Evolutionary conservation across 2,797 vertebrate species (phyloP), one percentile per base, ranked within the genome.

Genomic region (Huso huso): DNA sequence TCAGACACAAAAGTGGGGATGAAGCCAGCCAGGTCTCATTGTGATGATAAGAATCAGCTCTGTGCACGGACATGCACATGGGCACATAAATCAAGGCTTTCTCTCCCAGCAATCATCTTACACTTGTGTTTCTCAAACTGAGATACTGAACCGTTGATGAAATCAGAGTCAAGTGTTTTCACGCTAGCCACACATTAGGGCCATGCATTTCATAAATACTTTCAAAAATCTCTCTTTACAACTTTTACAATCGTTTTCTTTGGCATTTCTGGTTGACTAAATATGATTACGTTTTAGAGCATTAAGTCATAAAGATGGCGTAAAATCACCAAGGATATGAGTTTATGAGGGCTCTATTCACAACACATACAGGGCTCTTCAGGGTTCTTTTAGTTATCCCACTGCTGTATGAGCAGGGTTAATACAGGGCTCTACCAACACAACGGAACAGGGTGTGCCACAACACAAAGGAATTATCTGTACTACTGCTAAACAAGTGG

Each of bases 1-100:
- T 64, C 50, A 74, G 74, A 81, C 77, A 79, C 73, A 73, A 79
- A 80, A 80, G 78, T 70, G 67, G 51, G 67, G 70, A 77, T 61
- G 62, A 68, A 81, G 75, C 76, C 75, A 70, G 61, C 18, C 62
- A 69, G 65, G 72, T 75, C 63, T 65, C 37, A 59, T 70, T 68
- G 63, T 70, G 57, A 64, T 61, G 69, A 66, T 77, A 66, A 5
- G 69, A 67, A 75, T 4, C 51, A 52, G 65, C 69, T 72, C 72
- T 18, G 15, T 73, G 80, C 68, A 0, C 63, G 76, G 73, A 77
- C 78, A 76, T 71, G 79, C 64, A 66, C 49, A 37, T 10, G 62
- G 64, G 67, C 64, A 58, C 72, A 73, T 18, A 13, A 23, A 63
- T 72, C 72, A 70, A 64, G 61, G 51, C 73, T 71, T 67, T 68